Percentiles rank a stretch among this genome's conserved stretches.
Evolutionary conservation across 1,140 invertebrate species (phyloP).

Genomic region (Oedothorax gibbosus): DNA sequence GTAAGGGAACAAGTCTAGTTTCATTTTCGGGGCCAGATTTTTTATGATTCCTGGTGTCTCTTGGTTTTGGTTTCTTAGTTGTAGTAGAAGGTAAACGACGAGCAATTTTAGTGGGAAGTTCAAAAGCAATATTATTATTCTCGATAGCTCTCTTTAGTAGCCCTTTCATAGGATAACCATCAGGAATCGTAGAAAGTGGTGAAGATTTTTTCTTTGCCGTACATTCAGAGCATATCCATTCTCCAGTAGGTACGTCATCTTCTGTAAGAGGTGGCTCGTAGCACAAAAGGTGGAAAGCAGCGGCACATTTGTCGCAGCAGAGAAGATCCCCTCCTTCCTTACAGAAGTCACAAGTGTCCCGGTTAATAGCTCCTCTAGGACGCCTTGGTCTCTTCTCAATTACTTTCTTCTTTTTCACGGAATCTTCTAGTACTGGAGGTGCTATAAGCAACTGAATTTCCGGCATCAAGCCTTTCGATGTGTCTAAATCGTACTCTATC

Average conservation of each 20-base stretch:
- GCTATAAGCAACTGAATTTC: constrained; percentile 89
- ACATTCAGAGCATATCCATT: constrained; percentile 91
- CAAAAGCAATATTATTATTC: constrained; percentile 17
- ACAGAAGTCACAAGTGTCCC: constrained; percentile 92
- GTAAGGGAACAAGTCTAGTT: constrained; percentile 81
- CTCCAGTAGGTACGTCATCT: constrained; percentile 87
- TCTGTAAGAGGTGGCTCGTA: constrained; percentile 92
- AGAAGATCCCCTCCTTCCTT: constrained; percentile 94
- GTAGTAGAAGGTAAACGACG: background rate
- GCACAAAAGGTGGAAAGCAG: constrained; percentile 93
- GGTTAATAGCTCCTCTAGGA: constrained; percentile 88
- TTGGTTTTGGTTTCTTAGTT: constrained; percentile 66
- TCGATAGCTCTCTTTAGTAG: background rate
- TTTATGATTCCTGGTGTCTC: constrained; percentile 66
- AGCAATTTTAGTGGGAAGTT: background rate
- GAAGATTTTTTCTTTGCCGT: background rate
- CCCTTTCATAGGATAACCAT: background rate
- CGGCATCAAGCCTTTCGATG: constrained; percentile 77
- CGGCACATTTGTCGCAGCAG: constrained; percentile 94
- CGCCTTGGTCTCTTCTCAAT: constrained; percentile 42
- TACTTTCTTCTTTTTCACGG: constrained; percentile 72
- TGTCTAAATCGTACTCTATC: constrained; percentile 73
- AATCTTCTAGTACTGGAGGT: constrained; percentile 80
- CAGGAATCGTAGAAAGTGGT: too few species aligned
- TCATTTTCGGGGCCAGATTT: constrained; percentile 78